These are phyloP conservation scores for Sycobia sp. DNA, from an alignment of 1,140 invertebrate genomes.

Conservation along the genomic window DNA sequence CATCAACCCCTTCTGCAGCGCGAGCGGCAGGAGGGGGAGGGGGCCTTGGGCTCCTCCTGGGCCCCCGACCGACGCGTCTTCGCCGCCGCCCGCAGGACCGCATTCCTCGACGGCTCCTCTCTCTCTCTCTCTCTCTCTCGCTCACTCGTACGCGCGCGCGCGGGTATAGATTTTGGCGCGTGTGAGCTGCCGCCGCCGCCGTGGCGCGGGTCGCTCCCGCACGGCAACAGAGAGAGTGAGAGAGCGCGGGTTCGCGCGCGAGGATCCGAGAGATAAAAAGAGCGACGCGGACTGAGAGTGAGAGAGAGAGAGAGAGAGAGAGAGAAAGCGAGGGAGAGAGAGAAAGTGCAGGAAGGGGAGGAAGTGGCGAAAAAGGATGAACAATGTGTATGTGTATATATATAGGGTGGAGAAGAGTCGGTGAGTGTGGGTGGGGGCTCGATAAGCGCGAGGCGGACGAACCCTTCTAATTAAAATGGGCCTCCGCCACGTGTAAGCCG, in stretches of 20 bases:
- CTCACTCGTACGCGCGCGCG: too few species aligned
- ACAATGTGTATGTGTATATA: conserved; percentile 14
- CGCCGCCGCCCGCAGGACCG: conserved; percentile 47
- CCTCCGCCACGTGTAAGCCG: conserved; percentile 47
- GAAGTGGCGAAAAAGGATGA: conserved; percentile 26
- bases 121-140: too few species aligned
- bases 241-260: conserved; percentile 10
- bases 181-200: conserved; percentile 30
- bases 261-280: conserved; percentile 5
- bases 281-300: not conserved
- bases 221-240: conserved; percentile 26
- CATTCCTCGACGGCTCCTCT: conserved; percentile 51
- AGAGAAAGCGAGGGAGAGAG: not conserved
- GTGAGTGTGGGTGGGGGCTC: conserved; percentile 36
- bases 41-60: too few species aligned
- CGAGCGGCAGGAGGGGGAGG: too few species aligned
- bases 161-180: conserved; percentile 17
- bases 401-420: not conserved
- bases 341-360: conserved; percentile 3
- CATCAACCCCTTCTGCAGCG: too few species aligned
- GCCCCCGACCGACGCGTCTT: too few species aligned
- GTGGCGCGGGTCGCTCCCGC: conserved; percentile 6
- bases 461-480: conserved; percentile 51
- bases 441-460: conserved; percentile 41
- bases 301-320: not conserved